Conservation (phyloP, 2,797 vertebrate genomes). For the Chelidonichthys spinosus region DNA sequence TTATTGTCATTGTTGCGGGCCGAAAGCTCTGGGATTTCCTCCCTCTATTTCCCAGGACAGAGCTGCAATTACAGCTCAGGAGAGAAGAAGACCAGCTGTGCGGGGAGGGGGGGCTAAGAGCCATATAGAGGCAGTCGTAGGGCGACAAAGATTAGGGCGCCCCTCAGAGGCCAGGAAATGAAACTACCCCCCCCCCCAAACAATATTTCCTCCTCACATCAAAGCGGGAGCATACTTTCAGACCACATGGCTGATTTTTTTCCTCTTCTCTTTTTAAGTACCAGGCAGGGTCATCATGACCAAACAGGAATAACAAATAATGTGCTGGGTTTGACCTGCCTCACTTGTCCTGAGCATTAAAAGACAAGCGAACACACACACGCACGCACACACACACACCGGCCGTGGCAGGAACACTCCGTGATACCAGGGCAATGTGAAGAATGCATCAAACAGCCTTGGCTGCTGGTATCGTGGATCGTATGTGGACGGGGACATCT, state of each 20-base stretch:
- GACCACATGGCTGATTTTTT: constrained; percentile 31
- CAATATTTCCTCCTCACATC: constrained; percentile 34
- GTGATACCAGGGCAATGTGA: constrained; percentile 69
- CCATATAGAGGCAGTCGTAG: background rate
- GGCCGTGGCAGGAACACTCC: constrained; percentile 50
- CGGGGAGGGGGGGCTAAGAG: background rate
- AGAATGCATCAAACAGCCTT: constrained; percentile 74
- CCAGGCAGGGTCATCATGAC: constrained; percentile 60
- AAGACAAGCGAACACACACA: constrained; percentile 27
- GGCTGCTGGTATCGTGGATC: constrained; percentile 63
- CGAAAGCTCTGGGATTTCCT: constrained; percentile 90
- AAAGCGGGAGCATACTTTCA: constrained; percentile 41
- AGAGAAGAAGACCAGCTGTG: constrained; percentile 82
- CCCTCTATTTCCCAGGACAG: constrained; percentile 83
- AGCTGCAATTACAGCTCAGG: constrained; percentile 87
- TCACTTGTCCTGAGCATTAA: constrained; percentile 11
- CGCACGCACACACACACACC: constrained; percentile 11
- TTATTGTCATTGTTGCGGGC: constrained; percentile 87
- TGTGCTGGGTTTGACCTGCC: constrained; percentile 56
- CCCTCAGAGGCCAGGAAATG: constrained; percentile 61
- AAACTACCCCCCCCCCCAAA: constrained; percentile 30
- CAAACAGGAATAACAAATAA: constrained; percentile 59
- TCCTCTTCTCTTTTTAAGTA: constrained; percentile 7
- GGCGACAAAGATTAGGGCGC: constrained; percentile 68
- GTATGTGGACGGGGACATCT: constrained; percentile 55